Evolutionary conservation across 2,113 vertebrate species (phyloP), one percentile per base, ranked within the genome.

Genomic region (Corythornis cristatus): DNA sequence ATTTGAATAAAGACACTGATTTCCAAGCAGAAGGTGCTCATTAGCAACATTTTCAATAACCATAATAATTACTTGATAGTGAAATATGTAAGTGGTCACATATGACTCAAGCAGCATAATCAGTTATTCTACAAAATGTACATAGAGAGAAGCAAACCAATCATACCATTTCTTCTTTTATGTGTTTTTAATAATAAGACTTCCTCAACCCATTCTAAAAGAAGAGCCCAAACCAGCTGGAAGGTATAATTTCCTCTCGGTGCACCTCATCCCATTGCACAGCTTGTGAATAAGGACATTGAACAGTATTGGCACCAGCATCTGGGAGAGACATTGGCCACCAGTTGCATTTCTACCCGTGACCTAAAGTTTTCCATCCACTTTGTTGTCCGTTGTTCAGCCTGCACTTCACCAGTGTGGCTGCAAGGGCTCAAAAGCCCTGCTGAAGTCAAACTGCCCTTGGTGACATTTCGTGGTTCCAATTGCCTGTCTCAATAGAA

Each of bases 361-460:
- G 66, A 35, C 11, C 61, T 62, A 5, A 57, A 23, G 37, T 40
- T 56, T 67, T 26, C 45, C 53, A 18, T 45, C 22, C 19, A 11
- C 5, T 2, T 35, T 51, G 14, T 20, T 8, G 35, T 23, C 29
- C 29, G 2, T 75, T 21, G 5, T 16, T 45, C 54, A 23, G 29
- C 9, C 60, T 3, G 0, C 4, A 6, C 53, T 37, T 70, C n/a
- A 29, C 26, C 68, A 53, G 0, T 0, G 7, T 25, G 46, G 25
- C 62, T 79, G 26, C n/a, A 62, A 22, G 33, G 11, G 43, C 5
- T n/a, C 29, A 60, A n/a, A 72, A 84, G 23, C 13, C 29, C 11
- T 28, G 35, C 31, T 74, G 28, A 45, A 68, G 12, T 62, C 61
- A 54, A 67, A 76, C 22, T 35, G 21, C 23, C 1, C 33, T 28